phyloP scores from a whole-genome alignment of 2,113 vertebrate species.

The Parus major region DNA sequence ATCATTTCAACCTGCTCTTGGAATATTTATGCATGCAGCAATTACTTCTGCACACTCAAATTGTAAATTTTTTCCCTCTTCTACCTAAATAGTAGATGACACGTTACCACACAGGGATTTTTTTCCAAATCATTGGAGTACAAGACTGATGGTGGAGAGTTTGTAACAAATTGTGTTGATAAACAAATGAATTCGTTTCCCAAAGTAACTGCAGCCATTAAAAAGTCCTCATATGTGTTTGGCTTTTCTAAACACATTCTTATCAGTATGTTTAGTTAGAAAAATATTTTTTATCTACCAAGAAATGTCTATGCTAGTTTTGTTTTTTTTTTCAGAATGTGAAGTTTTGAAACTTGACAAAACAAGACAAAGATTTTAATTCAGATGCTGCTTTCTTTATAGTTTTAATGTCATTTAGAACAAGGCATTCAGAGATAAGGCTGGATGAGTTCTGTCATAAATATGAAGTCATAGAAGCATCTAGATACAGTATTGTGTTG shows the following conservation, averaged over 20 bases:
- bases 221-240: not conserved
- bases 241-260: not conserved
- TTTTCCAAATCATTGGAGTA: not conserved
- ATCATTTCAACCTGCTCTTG: not conserved
- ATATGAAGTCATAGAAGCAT: not conserved
- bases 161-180: not conserved
- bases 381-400: not conserved
- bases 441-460: not conserved
- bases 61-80: not conserved
- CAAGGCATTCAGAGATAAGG: not conserved
- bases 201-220: not conserved
- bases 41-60: not conserved
- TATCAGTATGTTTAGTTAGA: not conserved
- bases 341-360: not conserved
- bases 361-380: not conserved
- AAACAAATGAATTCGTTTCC: not conserved
- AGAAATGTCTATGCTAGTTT: not conserved
- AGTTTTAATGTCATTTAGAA: not conserved
- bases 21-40: not conserved
- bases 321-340: not conserved
- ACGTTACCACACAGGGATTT: accelerated
- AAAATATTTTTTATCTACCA: not conserved
- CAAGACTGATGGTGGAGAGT: not conserved
- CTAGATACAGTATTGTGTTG: not conserved
- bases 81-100: not conserved